phyloP scores from a whole-genome alignment of 2,797 vertebrate genomes.

The Liasis olivaceus region DNA sequence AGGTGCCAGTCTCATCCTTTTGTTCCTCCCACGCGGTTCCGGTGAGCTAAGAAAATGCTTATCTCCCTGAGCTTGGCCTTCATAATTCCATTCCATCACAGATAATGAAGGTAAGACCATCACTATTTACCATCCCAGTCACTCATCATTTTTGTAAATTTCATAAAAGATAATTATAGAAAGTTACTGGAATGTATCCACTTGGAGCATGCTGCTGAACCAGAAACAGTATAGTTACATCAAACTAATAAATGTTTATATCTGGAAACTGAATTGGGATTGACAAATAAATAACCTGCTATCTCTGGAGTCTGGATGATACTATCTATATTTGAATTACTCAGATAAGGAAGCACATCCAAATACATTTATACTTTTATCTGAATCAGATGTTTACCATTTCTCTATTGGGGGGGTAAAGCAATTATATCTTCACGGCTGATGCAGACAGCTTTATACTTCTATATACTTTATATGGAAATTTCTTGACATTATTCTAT shows the following conservation, averaged over 20 bases:
- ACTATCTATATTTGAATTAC: background rate
- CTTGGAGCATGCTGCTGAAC: background rate
- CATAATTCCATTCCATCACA: no score
- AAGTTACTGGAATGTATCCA: background rate
- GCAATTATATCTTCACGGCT: background rate
- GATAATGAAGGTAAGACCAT: background rate
- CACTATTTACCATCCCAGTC: background rate
- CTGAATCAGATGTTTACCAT: background rate
- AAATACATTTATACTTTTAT: background rate
- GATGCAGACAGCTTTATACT: background rate
- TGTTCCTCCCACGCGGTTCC: no score
- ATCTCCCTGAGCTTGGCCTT: no score
- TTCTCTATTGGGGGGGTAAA: background rate
- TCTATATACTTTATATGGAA: background rate
- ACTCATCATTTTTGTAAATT: background rate
- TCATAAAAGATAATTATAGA: background rate
- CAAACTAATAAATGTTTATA: background rate
- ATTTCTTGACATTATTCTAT: background rate
- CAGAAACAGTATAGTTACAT: background rate
- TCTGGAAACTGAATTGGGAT: background rate
- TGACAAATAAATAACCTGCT: background rate
- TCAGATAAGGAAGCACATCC: no score
- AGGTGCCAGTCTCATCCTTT: no score
- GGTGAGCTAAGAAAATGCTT: no score
- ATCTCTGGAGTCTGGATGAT: no score